Evolutionary conservation across 2,888 invertebrate species (phyloP), one percentile per base, ranked within the genome.

Genomic region (Liodrosophila aerea): DNA sequence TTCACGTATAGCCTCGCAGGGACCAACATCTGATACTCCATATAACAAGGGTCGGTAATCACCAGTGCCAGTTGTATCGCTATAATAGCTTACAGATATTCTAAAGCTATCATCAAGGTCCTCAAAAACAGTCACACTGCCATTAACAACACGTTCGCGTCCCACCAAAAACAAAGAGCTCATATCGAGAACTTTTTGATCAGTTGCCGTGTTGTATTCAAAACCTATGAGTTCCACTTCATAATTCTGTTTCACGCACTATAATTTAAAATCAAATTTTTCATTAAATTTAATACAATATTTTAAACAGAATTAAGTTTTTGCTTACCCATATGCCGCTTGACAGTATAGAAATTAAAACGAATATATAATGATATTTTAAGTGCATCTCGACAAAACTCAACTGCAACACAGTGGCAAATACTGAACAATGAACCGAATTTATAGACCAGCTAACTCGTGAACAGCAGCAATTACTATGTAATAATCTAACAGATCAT

Each of bases 131-230:
- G 4, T 8, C 0, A 46, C 15, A 15, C 46, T 33, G 16, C 53
- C 53, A 46, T 54, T 54, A 30, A 54, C 2, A 2, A 54, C 22
- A 9, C 53, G 53, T 27, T 54, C 8, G 9, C 39, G 30, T 8
- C 53, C 53, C 39, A 54, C 39, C 0, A 54, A 5, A 40, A 18
- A n/a, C 2, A 54, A 1, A 12, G 39, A 30, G 11, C 39, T 40
- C 0, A 4, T 7, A 11, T 47, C 39, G 0, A 46, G 0, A 11
- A 7, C 4, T 1, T 4, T 31, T 3, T 33, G 12, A 7, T 29
- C 29, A 8, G 11, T 8, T 1, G 1, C 15, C 11, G 4, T 8
- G 7, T n/a, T 2, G 9, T 46, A 30, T 3, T 13, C n/a, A 7
- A 54, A 7, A 13, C 15, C 22, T 11, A 39, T 46, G 1, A 54